These are phyloP conservation scores for Orthonyx spaldingii DNA, from an alignment of 2,113 vertebrate genomes.

Conservation along the genomic window DNA sequence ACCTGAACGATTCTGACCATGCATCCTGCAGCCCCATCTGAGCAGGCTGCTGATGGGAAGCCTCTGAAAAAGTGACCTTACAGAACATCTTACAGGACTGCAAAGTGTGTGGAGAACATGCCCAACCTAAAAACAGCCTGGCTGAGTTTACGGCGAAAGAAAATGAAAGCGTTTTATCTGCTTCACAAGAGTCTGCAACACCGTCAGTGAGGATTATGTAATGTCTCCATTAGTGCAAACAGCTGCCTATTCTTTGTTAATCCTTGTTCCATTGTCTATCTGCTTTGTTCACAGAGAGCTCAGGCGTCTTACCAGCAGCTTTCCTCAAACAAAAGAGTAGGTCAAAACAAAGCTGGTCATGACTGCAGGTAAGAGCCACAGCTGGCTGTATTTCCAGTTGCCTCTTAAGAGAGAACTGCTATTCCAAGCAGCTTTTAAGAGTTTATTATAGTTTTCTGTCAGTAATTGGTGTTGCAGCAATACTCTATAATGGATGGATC, in stretches of 20 bases:
- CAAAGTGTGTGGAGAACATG: accelerated
- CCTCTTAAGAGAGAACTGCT: conserved; percentile 17
- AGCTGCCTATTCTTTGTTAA: conserved; percentile 17
- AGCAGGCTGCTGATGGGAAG: background rate
- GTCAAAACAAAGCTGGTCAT: conserved; percentile 26
- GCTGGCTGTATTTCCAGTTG: conserved; percentile 27
- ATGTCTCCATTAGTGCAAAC: conserved; percentile 33
- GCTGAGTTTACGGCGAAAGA: background rate
- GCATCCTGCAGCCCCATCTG: background rate
- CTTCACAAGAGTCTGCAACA: background rate
- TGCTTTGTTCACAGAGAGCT: conserved; percentile 16
- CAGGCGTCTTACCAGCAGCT: background rate
- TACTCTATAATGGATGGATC: conserved; percentile 13
- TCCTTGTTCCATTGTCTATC: background rate
- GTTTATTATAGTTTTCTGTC: conserved; percentile 34
- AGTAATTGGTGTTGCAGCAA: conserved; percentile 41
- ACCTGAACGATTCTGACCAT: background rate
- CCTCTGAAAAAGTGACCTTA: background rate
- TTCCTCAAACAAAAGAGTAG: background rate
- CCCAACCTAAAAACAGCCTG: background rate
- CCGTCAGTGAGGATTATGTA: background rate
- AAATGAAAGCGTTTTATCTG: background rate
- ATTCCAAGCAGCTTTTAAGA: conserved; percentile 41
- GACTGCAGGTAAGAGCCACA: conserved; percentile 37
- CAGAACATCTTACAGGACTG: background rate